Conservation (phyloP, 2,113 vertebrate genomes). For the Talpa occidentalis region DNA sequence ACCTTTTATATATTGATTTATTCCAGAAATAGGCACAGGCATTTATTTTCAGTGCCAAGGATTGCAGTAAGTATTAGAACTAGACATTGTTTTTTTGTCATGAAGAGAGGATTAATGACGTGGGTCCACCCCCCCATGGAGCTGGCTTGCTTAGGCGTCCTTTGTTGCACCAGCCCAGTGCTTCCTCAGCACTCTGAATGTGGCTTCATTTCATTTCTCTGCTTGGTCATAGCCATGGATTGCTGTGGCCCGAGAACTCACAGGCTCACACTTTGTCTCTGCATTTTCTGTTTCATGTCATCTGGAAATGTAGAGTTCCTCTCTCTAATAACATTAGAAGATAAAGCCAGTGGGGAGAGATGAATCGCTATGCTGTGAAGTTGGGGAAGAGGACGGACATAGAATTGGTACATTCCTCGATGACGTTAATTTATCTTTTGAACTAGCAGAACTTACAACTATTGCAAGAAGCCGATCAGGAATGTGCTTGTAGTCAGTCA, state of each 20-base stretch:
- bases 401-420: neutral
- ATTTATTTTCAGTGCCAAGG: neutral
- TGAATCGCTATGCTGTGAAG: neutral
- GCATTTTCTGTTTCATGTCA: neutral
- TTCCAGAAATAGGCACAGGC: neutral
- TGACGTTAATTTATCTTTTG: neutral
- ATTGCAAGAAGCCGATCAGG: neutral
- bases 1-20: neutral
- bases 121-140: neutral
- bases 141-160: neutral
- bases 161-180: accelerated
- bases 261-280: neutral
- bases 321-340: neutral
- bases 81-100: neutral
- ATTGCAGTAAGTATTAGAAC: neutral
- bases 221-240: too few species aligned
- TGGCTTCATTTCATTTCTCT: neutral
- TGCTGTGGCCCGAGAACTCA: neutral
- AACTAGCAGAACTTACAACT: neutral
- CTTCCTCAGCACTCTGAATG: neutral
- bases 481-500: neutral
- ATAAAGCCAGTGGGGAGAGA: neutral
- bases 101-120: neutral
- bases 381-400: neutral
- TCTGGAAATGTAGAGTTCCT: neutral